Base-by-base conservation (phyloP, 1,140 invertebrate species). In the Schlechtendalia chinensis region DNA sequence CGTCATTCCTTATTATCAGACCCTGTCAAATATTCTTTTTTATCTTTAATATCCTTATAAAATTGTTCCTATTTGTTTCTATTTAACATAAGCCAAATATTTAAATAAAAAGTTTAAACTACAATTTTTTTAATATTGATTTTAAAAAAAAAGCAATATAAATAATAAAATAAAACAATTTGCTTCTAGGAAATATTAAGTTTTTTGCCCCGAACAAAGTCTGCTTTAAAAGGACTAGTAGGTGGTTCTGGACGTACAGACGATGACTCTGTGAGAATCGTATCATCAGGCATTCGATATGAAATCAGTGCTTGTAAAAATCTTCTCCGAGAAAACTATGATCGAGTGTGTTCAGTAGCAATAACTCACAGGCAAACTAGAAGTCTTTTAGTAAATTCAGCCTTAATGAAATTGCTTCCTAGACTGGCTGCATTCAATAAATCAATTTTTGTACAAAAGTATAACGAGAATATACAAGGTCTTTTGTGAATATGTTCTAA, bases 391-490 rank as follows among this genome's bases (percentile, higher is more conserved):
- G 93, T 98, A 47, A 96, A 98, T 83, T 93, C 96, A 84, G 91
- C 93, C 1, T 85, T 99, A 14, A 88, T 98, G 80, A 91, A 91
- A 29, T 90, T 98, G 58, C 87, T 99, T 82, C 97, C 97, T n/a
- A 89, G 96, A 77, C 86, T 99, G n/a, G 96, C 95, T 11, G 95
- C 96, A 17, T 97, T 98, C 83, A 92, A 96, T 85, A 92, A 91
- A 79, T 90, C 91, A n/a, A 89, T 90, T 53, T 98, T 98, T 83
- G 89, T 92, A 2, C 88, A 88, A 54, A 89, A 65, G 84, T 86
- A 82, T 63, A 27, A 50, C 24, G 11, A 5, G 22, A 50, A 16
- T 45, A 29, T 67, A 39, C 22, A 10, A 54, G 39, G 24, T 32
- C 16, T 11, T n/a, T 16, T 24, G 27, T 67, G 4, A 12, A 32